phyloP scores from a whole-genome alignment of 2,113 vertebrate genomes.

The Chlorodrepanis virens region DNA sequence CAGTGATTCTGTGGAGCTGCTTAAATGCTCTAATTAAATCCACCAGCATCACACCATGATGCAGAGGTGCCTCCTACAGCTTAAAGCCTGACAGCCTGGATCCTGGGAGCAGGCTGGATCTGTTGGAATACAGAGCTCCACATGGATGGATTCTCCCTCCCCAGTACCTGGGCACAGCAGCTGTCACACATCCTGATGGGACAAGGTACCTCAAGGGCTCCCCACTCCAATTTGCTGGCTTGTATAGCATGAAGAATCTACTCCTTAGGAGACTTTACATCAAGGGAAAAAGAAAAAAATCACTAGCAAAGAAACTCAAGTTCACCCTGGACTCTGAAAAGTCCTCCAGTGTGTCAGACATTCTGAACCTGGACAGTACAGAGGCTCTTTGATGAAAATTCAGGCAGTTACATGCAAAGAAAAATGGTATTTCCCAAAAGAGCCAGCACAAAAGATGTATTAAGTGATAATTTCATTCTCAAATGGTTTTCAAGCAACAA shows the following conservation, averaged over 20 bases:
- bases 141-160: neutral
- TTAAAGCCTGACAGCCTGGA: neutral
- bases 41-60: neutral
- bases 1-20: neutral
- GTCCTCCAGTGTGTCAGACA: neutral
- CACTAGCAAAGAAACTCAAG: neutral
- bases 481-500: slow-evolving; percentile 9
- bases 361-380: neutral
- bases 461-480: slow-evolving; percentile 37
- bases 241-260: neutral
- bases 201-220: neutral
- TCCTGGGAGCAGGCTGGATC: neutral
- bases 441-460: slow-evolving; percentile 22
- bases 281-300: neutral
- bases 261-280: neutral
- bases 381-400: neutral
- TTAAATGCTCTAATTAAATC: neutral
- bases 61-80: neutral
- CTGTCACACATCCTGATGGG: neutral
- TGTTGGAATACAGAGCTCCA: neutral
- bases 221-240: neutral
- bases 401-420: neutral
- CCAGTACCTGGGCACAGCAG: neutral
- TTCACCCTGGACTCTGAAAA: neutral
- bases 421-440: slow-evolving; percentile 14